These are phyloP conservation scores for Lerista edwardsae DNA, from an alignment of 2,797 vertebrate species.

Conservation along the genomic window DNA sequence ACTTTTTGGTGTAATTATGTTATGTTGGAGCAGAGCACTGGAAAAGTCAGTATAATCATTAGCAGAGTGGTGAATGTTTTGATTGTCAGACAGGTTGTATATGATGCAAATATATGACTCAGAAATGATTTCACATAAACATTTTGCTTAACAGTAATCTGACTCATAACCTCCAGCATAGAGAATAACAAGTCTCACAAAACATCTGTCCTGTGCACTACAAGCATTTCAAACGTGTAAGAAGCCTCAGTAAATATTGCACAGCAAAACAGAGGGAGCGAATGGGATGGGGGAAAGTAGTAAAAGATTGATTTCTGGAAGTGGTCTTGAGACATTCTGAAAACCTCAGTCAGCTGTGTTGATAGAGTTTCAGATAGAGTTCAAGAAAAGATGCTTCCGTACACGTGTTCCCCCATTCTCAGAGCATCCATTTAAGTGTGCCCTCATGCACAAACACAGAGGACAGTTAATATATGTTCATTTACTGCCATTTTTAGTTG, in stretches of 20 bases:
- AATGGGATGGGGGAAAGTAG: neutral
- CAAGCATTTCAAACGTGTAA: conserved; percentile 63
- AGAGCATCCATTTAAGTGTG: neutral
- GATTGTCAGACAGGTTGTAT: conserved; percentile 84
- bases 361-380: neutral
- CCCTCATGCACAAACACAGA: neutral
- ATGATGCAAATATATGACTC: conserved; percentile 84
- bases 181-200: conserved; percentile 79
- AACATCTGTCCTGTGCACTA: conserved; percentile 80
- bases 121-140: conserved; percentile 86
- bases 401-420: neutral
- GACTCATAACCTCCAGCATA: conserved; percentile 84
- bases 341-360: conserved; percentile 13
- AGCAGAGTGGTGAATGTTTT: conserved; percentile 81
- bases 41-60: conserved; percentile 81
- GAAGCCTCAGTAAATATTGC: conserved; percentile 55
- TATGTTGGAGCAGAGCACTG: conserved; percentile 74
- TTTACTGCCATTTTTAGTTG: neutral
- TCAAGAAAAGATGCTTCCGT: neutral
- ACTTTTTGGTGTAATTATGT: conserved; percentile 69
- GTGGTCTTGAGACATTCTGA: neutral
- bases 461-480: neutral
- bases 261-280: conserved; percentile 40
- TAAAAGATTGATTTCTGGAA: neutral
- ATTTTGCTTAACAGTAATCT: conserved; percentile 81